Conservation (phyloP, 2,888 invertebrate genomes). For the Hedychridium roseum region DNA sequence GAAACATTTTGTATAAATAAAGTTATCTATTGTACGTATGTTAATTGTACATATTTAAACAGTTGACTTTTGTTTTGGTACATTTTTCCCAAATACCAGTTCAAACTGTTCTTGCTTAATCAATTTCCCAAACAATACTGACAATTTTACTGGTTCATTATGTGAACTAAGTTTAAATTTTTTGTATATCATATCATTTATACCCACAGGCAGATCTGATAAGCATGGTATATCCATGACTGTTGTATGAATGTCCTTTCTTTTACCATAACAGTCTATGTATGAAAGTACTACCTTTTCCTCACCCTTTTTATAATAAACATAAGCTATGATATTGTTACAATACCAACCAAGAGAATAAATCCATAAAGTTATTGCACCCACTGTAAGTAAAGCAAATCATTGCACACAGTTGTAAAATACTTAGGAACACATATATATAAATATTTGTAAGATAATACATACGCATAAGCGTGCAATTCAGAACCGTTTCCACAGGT, state of each 20-base stretch:
- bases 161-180: constrained; percentile 20
- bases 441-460: background rate
- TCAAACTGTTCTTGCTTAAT: constrained; percentile 20
- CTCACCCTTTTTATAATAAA: constrained; percentile 35
- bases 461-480: constrained; percentile 22
- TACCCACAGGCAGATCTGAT: constrained; percentile 6
- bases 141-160: constrained; percentile 28
- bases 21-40: constrained; percentile 5
- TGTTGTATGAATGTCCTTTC: constrained; percentile 31
- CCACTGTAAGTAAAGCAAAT: constrained; percentile 1
- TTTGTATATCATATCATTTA: constrained; percentile 17
- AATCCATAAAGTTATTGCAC: background rate
- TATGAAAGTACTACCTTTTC: constrained; percentile 36
- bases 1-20: constrained; percentile 22
- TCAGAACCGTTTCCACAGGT: background rate
- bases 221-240: constrained; percentile 22
- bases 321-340: constrained; percentile 37
- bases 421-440: background rate
- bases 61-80: constrained; percentile 12
- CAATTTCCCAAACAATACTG: constrained; percentile 16
- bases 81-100: constrained; percentile 22
- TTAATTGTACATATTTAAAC: constrained; percentile 11
- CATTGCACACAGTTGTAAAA: background rate
- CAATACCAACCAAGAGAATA: constrained; percentile 17
- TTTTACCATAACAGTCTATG: constrained; percentile 38